Conservation (phyloP, 1,140 invertebrate genomes). For the Pararge aegeria region DNA sequence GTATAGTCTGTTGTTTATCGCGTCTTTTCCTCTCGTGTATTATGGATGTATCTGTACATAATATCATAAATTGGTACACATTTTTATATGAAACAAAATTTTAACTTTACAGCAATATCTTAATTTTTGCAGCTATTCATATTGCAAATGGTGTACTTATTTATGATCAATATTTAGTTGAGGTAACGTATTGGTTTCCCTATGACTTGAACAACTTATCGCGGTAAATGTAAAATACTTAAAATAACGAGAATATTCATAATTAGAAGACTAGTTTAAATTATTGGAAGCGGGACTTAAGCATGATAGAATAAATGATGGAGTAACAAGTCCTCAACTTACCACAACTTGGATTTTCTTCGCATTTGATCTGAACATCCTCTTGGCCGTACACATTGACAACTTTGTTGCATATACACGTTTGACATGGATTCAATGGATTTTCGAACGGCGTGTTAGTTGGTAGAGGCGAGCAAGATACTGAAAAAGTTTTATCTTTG, state of each 20-base stretch:
- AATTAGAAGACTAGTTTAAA: not conserved
- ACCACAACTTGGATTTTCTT: slow-evolving; percentile 42
- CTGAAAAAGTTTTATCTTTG: slow-evolving; percentile 28
- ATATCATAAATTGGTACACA: slow-evolving; percentile 7
- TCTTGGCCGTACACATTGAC: slow-evolving; percentile 32
- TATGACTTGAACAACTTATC: too few relatives aligned
- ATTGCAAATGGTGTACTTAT: not conserved
- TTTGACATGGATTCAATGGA: slow-evolving; percentile 60
- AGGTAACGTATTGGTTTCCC: too few relatives aligned
- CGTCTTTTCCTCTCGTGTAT: slow-evolving; percentile 7
- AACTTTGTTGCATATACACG: slow-evolving; percentile 47
- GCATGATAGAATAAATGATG: not conserved
- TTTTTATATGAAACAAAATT: not conserved
- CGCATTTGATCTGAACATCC: slow-evolving; percentile 43
- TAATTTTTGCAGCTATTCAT: not conserved
- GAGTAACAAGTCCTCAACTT: too few relatives aligned
- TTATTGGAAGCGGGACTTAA: not conserved
- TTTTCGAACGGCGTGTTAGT: slow-evolving; percentile 51
- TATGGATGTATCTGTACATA: not conserved
- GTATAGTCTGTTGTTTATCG: not conserved
- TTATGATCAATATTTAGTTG: too few relatives aligned
- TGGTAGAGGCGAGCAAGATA: slow-evolving; percentile 54
- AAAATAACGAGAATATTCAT: not conserved
- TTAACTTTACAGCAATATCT: not conserved
- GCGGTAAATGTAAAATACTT: too few relatives aligned